Evolutionary conservation across 2,888 invertebrate genomes (phyloP).

Genomic region (Eustalomyia histrio): DNA sequence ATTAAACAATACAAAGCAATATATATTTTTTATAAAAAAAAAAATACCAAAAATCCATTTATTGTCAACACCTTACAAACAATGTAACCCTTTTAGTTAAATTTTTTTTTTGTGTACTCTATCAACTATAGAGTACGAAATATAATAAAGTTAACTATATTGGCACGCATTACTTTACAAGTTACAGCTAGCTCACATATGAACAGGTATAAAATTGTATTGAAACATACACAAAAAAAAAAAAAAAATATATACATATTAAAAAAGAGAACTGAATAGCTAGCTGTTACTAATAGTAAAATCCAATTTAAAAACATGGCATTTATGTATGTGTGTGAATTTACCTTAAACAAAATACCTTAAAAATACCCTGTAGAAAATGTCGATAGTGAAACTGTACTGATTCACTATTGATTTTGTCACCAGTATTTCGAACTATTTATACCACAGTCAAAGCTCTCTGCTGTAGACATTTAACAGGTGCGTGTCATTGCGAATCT

Average conservation of each 20-base stretch:
- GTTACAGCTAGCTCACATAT: neutral
- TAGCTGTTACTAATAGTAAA: constrained; percentile 48
- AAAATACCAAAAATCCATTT: constrained; percentile 19
- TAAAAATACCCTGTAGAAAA: neutral
- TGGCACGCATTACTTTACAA: constrained; percentile 50
- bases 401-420: too few relatives aligned
- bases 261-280: neutral
- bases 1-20: constrained; percentile 20
- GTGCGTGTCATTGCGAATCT: too few relatives aligned
- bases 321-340: constrained; percentile 13
- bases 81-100: constrained; percentile 22
- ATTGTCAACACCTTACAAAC: constrained; percentile 48
- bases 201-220: neutral
- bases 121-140: neutral
- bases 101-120: neutral
- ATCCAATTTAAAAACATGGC: constrained; percentile 52
- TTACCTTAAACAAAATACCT: constrained; percentile 3
- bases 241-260: neutral
- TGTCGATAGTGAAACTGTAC: too few relatives aligned
- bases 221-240: constrained; percentile 1
- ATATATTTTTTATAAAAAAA: constrained; percentile 13
- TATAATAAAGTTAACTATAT: constrained; percentile 40
- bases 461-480: too few relatives aligned
- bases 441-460: too few relatives aligned
- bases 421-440: too few relatives aligned